Evolutionary conservation across 1,140 invertebrate genomes (phyloP).

Genomic region (Orius insidiosus): DNA sequence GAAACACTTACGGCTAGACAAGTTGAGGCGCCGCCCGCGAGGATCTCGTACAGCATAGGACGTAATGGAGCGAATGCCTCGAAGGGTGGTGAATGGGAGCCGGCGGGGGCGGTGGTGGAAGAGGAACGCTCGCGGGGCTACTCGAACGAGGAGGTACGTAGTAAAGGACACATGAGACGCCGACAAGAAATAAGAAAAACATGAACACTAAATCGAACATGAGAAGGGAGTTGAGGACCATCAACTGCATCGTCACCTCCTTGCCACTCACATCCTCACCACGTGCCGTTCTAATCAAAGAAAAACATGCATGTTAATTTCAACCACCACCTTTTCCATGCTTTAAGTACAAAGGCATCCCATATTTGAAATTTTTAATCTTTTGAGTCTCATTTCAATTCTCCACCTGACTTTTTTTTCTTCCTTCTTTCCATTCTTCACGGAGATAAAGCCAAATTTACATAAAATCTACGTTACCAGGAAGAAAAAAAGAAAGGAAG

Average conservation of each 20-base stretch:
- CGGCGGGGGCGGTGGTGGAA: constrained; percentile 26
- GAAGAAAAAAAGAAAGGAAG: too few relatives aligned
- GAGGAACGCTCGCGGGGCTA: constrained; percentile 21
- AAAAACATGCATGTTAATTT: too few relatives aligned
- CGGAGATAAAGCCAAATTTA: too few relatives aligned
- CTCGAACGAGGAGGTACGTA: constrained; percentile 38
- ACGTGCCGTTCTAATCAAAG: too few relatives aligned
- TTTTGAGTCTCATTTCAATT: too few relatives aligned
- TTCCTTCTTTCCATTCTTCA: too few relatives aligned
- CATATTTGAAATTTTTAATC: too few relatives aligned
- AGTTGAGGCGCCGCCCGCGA: constrained; percentile 10
- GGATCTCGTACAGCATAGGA: constrained; percentile 13
- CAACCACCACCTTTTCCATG: too few relatives aligned
- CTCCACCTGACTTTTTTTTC: too few relatives aligned
- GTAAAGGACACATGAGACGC: constrained; percentile 60
- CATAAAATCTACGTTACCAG: too few relatives aligned
- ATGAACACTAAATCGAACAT: constrained; percentile 74
- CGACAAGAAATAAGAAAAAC: constrained; percentile 66
- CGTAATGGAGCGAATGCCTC: constrained; percentile 6
- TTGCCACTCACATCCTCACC: constrained; percentile 8
- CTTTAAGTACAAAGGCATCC: too few relatives aligned
- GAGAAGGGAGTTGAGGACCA: constrained; percentile 66
- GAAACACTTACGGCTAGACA: constrained; percentile 11
- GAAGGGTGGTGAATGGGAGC: constrained; percentile 21
- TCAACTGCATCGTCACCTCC: constrained; percentile 44